These are phyloP conservation scores for Tanytarsus gracilentus DNA, from an alignment of 2,888 invertebrate species.

Conservation along the genomic window DNA sequence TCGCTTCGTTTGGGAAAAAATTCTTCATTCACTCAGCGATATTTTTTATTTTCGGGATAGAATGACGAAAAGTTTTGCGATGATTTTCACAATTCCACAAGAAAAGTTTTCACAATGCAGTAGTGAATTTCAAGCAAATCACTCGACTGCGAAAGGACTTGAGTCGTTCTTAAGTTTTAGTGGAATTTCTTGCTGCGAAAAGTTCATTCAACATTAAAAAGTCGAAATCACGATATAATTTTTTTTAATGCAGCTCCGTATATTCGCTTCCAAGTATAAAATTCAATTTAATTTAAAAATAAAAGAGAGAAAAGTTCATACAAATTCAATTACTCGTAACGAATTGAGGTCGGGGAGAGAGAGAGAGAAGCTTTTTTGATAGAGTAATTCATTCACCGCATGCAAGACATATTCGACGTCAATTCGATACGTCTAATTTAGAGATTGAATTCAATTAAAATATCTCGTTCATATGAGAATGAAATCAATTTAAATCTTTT, in stretches of 20 bases:
- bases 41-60: too few relatives aligned
- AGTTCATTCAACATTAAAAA: neutral
- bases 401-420: neutral
- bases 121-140: neutral
- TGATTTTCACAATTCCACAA: neutral
- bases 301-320: neutral
- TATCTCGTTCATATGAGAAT: too few relatives aligned
- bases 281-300: slow-evolving; percentile 14
- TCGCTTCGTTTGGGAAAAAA: neutral
- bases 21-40: too few relatives aligned
- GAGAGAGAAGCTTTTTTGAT: neutral
- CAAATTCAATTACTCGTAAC: slow-evolving; percentile 19
- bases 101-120: neutral
- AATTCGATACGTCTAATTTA: slow-evolving; percentile 25
- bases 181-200: too few relatives aligned
- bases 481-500: slow-evolving; percentile 6
- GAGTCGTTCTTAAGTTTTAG: too few relatives aligned
- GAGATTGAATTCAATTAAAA: slow-evolving; percentile 21
- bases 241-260: neutral
- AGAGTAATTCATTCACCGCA: neutral
- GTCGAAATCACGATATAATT: neutral
- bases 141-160: neutral
- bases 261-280: neutral
- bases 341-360: slow-evolving; percentile 19
- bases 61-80: neutral